Conservation (phyloP, 2,888 invertebrate genomes). For the Sphinx pinastri region DNA sequence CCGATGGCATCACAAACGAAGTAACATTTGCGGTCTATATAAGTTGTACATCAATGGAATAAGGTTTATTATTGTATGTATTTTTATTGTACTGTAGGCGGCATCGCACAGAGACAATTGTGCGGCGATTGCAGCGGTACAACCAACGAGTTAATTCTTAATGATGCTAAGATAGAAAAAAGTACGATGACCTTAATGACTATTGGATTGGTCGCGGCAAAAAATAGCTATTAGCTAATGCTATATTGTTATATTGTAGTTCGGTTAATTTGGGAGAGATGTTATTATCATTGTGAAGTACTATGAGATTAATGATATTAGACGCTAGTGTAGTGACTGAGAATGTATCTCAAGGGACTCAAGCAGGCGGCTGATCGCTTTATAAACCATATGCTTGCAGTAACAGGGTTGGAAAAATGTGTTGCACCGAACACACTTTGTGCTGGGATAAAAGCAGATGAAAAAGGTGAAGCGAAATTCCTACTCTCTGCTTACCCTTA, state of each 20-base stretch:
- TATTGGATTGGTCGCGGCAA: constrained; percentile 1
- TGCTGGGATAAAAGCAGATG: no score
- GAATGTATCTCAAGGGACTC: no score
- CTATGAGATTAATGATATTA: neutral
- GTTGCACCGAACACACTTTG: no score
- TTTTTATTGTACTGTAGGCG: neutral
- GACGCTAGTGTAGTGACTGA: no score
- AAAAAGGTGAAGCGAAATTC: no score
- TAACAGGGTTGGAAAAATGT: no score
- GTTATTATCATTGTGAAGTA: neutral
- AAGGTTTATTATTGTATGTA: neutral
- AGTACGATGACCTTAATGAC: constrained; percentile 21
- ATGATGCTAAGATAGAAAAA: constrained; percentile 25
- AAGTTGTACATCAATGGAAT: neutral
- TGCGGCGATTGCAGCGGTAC: constrained; percentile 21
- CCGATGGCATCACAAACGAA: constrained; percentile 3
- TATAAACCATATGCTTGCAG: no score
- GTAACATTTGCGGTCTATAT: neutral
- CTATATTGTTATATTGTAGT: neutral
- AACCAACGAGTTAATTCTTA: constrained; percentile 24
- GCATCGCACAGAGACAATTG: constrained; percentile 22
- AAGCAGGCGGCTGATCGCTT: no score
- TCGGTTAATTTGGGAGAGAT: neutral
- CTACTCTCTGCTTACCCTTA: no score
- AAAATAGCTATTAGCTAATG: constrained; percentile 2